Percentiles rank a stretch among this genome's conserved stretches.
phyloP scores from a whole-genome alignment of 2,113 vertebrate genomes.

The Psilopsiagon aurifrons region DNA sequence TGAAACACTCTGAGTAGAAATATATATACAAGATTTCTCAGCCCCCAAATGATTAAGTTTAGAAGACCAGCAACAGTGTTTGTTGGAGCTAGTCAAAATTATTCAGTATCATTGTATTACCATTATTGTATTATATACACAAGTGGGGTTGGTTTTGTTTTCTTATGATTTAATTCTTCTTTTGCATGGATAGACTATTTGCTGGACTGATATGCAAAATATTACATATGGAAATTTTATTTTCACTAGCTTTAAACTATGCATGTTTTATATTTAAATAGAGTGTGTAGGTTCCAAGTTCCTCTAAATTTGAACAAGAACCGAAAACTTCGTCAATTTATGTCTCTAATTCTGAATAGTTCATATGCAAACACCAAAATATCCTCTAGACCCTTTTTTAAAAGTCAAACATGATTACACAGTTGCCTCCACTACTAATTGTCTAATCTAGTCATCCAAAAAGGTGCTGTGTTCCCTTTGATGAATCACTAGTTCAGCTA shows the following conservation, averaged over 20 bases:
- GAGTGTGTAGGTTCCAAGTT: neutral
- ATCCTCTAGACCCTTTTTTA: neutral
- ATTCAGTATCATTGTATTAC: neutral
- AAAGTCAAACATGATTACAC: neutral
- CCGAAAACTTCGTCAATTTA: neutral
- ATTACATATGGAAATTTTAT: neutral
- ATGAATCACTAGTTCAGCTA: neutral
- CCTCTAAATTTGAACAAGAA: neutral
- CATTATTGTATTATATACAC: neutral
- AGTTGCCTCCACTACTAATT: neutral
- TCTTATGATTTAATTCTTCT: neutral
- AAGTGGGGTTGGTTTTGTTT: neutral
- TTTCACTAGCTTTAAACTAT: neutral
- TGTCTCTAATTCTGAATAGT: neutral
- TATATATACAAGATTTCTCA: neutral
- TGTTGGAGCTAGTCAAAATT: neutral
- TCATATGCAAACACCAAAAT: neutral
- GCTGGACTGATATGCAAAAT: neutral
- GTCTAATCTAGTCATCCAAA: neutral
- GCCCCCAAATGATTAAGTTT: neutral
- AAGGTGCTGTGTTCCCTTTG: neutral
- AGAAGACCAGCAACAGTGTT: neutral
- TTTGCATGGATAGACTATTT: neutral
- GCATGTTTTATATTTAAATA: neutral
- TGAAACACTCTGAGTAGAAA: neutral